Percentiles rank a stretch among this genome's conserved stretches.
phyloP scores from a whole-genome alignment of 2,797 vertebrate genomes.

The Epinephelus malabaricus region DNA sequence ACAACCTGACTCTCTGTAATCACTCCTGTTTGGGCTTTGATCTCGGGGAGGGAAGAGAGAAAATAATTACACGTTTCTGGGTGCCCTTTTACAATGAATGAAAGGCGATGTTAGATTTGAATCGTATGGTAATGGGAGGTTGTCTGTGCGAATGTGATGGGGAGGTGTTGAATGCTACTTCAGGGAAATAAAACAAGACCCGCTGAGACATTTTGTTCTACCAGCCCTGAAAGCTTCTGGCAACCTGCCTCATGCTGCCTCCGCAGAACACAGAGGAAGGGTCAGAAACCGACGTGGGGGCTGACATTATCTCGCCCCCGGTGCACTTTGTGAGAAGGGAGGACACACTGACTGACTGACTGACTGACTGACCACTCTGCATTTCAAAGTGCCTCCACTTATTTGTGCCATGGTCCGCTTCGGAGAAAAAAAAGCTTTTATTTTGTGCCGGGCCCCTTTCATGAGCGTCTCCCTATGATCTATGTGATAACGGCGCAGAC shows the following conservation, averaged over 20 bases:
- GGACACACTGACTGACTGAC: constrained; percentile 34
- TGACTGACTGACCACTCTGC: constrained; percentile 60
- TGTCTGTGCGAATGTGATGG: constrained; percentile 85
- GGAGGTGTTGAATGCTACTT: constrained; percentile 87
- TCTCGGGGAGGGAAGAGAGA: constrained; percentile 80
- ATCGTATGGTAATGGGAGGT: constrained; percentile 84
- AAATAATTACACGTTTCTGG: constrained; percentile 81
- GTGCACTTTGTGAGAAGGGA: constrained; percentile 47
- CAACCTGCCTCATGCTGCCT: constrained; percentile 61
- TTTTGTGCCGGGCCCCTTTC: constrained; percentile 52
- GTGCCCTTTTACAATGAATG: constrained; percentile 85
- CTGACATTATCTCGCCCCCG: constrained; percentile 65
- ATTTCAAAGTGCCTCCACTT: constrained; percentile 76
- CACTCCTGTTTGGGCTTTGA: constrained; percentile 83
- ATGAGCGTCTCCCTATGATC: constrained; percentile 67
- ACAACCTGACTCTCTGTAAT: constrained; percentile 82
- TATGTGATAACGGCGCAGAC: constrained; percentile 60
- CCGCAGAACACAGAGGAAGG: constrained; percentile 53
- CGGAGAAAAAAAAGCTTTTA: constrained; percentile 55
- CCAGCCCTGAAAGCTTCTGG: constrained; percentile 74
- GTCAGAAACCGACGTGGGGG: constrained; percentile 57
- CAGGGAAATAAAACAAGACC: constrained; percentile 78
- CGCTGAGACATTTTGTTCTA: constrained; percentile 72
- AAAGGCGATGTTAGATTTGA: constrained; percentile 85
- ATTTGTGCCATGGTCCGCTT: constrained; percentile 45